A percentile compares a stretch with the other conserved stretches of the same genome.
Conservation (phyloP, 2,888 invertebrate species). For the Melanchra persicariae region DNA sequence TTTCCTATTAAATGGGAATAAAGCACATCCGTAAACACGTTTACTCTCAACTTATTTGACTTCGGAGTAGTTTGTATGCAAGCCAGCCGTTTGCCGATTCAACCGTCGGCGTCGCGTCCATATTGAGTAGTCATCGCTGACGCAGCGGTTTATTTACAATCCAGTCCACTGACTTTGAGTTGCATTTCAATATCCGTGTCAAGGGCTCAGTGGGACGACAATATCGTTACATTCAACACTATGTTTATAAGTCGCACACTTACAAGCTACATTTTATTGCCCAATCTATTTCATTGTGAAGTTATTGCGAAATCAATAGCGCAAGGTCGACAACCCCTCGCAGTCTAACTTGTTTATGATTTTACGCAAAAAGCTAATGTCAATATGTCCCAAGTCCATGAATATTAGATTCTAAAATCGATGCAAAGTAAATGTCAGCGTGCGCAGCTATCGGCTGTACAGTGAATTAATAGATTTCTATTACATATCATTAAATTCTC, state of each 20-base stretch:
- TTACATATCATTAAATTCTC: constrained; percentile 52
- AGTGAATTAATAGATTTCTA: constrained; percentile 47
- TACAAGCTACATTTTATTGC: constrained; percentile 48
- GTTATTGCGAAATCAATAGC: constrained; percentile 59
- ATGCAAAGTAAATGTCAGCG: constrained; percentile 42
- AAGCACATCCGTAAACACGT: constrained; percentile 47
- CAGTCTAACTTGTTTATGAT: constrained; percentile 51
- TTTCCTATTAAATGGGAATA: constrained; percentile 23
- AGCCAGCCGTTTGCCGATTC: constrained; percentile 47
- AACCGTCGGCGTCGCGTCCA: constrained; percentile 64
- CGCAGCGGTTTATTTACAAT: constrained; percentile 73
- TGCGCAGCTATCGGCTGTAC: constrained; percentile 17
- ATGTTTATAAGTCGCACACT: constrained; percentile 58
- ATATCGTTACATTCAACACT: constrained; percentile 55
- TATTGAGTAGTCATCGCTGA: constrained; percentile 73
- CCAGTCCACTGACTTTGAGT: constrained; percentile 77
- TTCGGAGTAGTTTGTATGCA: constrained; percentile 56
- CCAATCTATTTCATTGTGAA: constrained; percentile 56
- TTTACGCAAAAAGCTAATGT: constrained; percentile 49
- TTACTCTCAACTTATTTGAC: constrained; percentile 47
- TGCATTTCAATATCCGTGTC: constrained; percentile 78
- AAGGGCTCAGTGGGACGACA: constrained; percentile 72
- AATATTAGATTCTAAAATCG: constrained; percentile 43
- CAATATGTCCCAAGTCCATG: constrained; percentile 39
- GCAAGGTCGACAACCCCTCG: constrained; percentile 63